Percentiles rank a stretch among this genome's conserved stretches.
These are phyloP conservation scores for Piscicola geometra DNA, from an alignment of 2,888 invertebrate genomes.

Conservation along the genomic window DNA sequence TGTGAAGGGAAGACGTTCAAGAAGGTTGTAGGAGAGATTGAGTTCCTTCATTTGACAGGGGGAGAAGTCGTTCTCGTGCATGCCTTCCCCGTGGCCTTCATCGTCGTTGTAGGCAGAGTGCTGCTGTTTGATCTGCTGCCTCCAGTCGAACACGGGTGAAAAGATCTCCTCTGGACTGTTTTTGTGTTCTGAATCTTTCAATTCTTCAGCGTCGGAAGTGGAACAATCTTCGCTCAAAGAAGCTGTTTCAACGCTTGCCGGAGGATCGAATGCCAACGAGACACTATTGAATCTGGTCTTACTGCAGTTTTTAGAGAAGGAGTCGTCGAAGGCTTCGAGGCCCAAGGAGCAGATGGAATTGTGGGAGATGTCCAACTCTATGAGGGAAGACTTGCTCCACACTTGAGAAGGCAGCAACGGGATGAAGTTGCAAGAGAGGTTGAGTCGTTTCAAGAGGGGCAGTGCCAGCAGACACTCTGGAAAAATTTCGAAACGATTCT, in stretches of 20 bases:
- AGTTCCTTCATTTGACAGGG: constrained; percentile 57
- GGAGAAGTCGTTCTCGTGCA: not conserved
- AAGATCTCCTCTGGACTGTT: not conserved
- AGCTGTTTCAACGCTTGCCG: not conserved
- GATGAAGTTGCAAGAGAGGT: constrained; percentile 89
- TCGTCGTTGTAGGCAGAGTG: constrained; percentile 11
- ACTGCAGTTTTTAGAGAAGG: no score
- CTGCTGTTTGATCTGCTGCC: constrained; percentile 36
- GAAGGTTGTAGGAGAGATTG: constrained; percentile 84
- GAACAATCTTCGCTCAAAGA: not conserved
- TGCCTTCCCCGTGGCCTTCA: not conserved
- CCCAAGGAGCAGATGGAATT: constrained; percentile 65
- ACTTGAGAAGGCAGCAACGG: constrained; percentile 74
- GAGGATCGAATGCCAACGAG: not conserved
- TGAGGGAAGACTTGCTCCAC: constrained; percentile 79
- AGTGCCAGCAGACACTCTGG: constrained; percentile 77
- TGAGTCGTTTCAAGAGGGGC: constrained; percentile 72
- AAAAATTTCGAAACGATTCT: constrained; percentile 73
- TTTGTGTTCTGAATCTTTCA: not conserved
- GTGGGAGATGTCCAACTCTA: constrained; percentile 81
- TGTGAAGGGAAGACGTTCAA: constrained; percentile 78
- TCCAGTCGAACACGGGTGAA: constrained; percentile 37
- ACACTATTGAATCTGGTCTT: no score
- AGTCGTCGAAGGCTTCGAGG: not conserved
- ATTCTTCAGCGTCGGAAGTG: not conserved